phyloP scores from a whole-genome alignment of 2,797 vertebrate species.

The Champsocephalus esox region DNA sequence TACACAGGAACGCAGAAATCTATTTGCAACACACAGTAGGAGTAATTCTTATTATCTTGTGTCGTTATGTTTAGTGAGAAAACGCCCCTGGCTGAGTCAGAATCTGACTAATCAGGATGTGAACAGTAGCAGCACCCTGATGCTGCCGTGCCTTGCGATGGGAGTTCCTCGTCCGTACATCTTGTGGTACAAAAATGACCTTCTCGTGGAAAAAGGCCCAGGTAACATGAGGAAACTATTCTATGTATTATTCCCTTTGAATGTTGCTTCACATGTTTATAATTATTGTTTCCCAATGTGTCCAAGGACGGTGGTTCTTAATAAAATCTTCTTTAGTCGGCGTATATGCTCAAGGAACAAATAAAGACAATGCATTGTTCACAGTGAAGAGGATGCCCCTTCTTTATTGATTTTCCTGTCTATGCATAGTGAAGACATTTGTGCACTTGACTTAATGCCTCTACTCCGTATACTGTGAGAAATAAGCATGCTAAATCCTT shows the following conservation, averaged over 20 bases:
- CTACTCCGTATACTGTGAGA: not conserved
- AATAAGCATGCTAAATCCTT: not conserved
- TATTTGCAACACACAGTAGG: not conserved
- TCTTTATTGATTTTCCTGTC: slow-evolving; percentile 1
- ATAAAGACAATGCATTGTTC: not conserved
- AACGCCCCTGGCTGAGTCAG: slow-evolving; percentile 84
- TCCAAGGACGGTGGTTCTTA: not conserved
- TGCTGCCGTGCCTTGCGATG: slow-evolving; percentile 84
- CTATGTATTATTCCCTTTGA: not conserved
- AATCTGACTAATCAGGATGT: slow-evolving; percentile 90
- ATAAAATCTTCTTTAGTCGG: not conserved
- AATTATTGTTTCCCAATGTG: not conserved
- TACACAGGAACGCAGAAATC: not conserved
- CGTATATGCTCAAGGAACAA: not conserved
- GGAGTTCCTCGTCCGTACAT: slow-evolving; percentile 87
- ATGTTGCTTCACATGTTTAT: not conserved
- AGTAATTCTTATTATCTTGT: not conserved
- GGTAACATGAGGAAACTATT: slow-evolving; percentile 77
- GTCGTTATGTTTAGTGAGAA: slow-evolving; percentile 78
- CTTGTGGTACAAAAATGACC: slow-evolving; percentile 89
- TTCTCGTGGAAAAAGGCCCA: slow-evolving; percentile 84
- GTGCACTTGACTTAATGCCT: not conserved
- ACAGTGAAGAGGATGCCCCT: not conserved
- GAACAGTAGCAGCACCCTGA: slow-evolving; percentile 91
- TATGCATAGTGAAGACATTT: not conserved